Base-by-base conservation (phyloP, 30 jellyfish, hydroid and myxozoan genomes). In the Nemopilema nomurai region DNA sequence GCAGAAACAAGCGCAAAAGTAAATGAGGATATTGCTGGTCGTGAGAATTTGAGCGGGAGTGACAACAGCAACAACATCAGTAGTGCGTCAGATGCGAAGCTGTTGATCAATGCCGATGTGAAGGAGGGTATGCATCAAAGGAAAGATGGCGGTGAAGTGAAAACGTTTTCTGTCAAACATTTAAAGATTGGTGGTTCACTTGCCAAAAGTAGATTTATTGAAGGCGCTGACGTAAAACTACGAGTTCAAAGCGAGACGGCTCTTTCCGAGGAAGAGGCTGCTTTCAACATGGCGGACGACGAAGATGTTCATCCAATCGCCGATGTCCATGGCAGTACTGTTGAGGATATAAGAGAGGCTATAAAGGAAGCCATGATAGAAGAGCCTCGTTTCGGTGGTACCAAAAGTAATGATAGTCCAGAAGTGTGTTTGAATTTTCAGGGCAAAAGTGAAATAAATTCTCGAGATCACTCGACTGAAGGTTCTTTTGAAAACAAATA, bases 341-440 rank as follows among this genome's bases (percentile, higher is more conserved):
- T 53, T 16, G 85, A 86, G 9, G 77, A 69, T 53, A 75, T 86
- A 16, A 73, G 90, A 66, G 85, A 82, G n/a, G 97, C 97, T 0
- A 74, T 89, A 18, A 72, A 83, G 23, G 97, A 89, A 13, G 97
- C 97, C 85, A 89, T 89, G 97, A 30, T 89, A 75, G 97, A 89
- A 67, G 85, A 84, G 73, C 77, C 87, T 88, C 92, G 28, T 30
- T 13, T 76, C 13, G 13, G 9, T 41, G 57, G 57, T 3, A 41
- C 13, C 13, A 41, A 13, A 41, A 41, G 57, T 41, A 13, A 41
- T 41, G 57, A 3, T 41, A 13, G 13, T 41, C 57, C 6, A 41
- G 57, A n/a, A n/a, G n/a, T n/a, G n/a, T n/a, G n/a, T n/a, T n/a
- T n/a, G n/a, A n/a, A n/a, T n/a, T n/a, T n/a, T n/a, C n/a, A n/a